Base-by-base conservation (phyloP, 2,888 invertebrate genomes). In the Cosmia trapezina region DNA sequence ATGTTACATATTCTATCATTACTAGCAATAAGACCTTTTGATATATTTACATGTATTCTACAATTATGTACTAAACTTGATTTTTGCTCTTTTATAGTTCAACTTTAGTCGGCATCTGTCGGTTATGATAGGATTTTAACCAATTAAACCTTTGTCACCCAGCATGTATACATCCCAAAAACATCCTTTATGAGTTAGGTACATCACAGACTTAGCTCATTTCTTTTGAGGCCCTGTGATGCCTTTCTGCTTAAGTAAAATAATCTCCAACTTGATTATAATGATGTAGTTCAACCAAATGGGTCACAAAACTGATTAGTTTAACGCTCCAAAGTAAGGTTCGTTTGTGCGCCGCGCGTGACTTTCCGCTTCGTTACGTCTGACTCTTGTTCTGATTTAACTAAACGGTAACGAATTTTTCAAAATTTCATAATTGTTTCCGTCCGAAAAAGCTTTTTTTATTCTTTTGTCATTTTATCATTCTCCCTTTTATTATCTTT, bases 391-490 rank as follows among this genome's bases (percentile, higher is more conserved):
- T 89, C 91, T 92, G 92, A 95, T 94, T 95, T 92, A 94, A 95
- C 95, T 94, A 93, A 91, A 86, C 85, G 83, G 88, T 83, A 88
- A 90, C 90, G 89, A 90, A 90, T 91, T 91, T 91, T 91, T 90
- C 77, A 81, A 87, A 90, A 89, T 87, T 86, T 88, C 86, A 89
- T 94, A 93, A 94, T 94, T 93, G 90, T 92, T 94, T 95, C 94
- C 94, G 93, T 89, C 91, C 91, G 88, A 89, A 90, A 89, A 88
- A 62, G 60, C 60, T 67, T 51, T 65, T 70, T 65, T 81, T 75
- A 76, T 67, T 67, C 60, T 77, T 73, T 76, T 64, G 65, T 74
- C 28, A 45, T 77, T 73, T 76, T 64, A 67, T 65, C 28, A 45
- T 64, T 83, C 71, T 76, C 75, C 76, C 66, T 77, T 77, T 78